A percentile compares a stretch with the other conserved stretches of the same genome.
phyloP scores from a whole-genome alignment of 2,113 vertebrate genomes.

The Oreotragus oreotragus region DNA sequence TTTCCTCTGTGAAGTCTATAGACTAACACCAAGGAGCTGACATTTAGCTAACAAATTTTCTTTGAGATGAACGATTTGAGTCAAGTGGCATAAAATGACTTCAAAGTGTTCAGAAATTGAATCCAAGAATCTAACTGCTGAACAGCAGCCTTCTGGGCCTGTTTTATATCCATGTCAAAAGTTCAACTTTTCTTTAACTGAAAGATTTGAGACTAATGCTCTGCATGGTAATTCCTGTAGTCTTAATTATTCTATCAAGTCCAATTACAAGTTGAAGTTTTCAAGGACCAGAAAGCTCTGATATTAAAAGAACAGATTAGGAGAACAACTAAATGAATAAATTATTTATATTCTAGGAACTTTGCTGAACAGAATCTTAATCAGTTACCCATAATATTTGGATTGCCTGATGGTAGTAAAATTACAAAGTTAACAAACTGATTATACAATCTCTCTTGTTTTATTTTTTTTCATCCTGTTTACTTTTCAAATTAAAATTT shows the following conservation, averaged over 20 bases:
- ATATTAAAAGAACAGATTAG: neutral
- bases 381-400: neutral
- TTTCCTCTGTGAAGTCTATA: conserved; percentile 55
- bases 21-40: conserved; percentile 56
- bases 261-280: neutral
- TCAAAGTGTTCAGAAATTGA: conserved; percentile 72
- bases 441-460: neutral
- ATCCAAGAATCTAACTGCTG: conserved; percentile 70
- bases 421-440: neutral
- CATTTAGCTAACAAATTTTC: conserved; percentile 78
- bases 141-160: conserved; percentile 65
- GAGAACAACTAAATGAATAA: neutral
- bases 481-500: neutral
- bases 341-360: neutral
- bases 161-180: conserved; percentile 65
- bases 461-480: neutral
- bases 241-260: conserved; percentile 55
- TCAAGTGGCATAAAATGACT: conserved; percentile 75
- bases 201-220: conserved; percentile 45
- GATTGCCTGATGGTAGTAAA: neutral
- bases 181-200: conserved; percentile 64
- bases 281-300: neutral
- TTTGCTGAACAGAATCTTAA: neutral
- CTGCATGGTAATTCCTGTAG: conserved; percentile 43
- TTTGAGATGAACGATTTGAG: conserved; percentile 73